Evolutionary conservation across 2,888 invertebrate genomes (phyloP), one percentile per base, ranked within the genome.

Genomic region (Eulithis testata): DNA sequence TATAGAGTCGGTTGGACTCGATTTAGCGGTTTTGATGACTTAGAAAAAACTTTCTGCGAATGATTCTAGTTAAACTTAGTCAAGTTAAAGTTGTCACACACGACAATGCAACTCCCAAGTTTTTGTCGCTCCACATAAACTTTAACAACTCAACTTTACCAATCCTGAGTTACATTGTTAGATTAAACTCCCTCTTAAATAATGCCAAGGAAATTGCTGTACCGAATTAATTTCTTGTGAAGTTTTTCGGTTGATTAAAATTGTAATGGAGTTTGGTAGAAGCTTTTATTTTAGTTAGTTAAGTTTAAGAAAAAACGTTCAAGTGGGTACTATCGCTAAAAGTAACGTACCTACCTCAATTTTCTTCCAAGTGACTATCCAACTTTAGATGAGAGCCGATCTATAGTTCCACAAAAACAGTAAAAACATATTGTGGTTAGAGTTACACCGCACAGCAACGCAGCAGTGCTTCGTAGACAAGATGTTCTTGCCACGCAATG

Each of bases 221-320:
- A 56, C 56, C 53, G 58, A 63, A 63, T 68, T 68, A 63, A 65
- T 65, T 57, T 62, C 52, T 63, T 65, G 56, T 55, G 40, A 63
- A 60, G 51, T 65, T 63, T 58, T 60, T 55, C 52, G 21, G 62
- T 65, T 65, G 67, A 64, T 67, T 67, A 67, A 63, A 64, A 67
- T 50, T 63, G 60, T 49, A 31, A 52, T 50, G 21, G 56, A 53
- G 37, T 53, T 37, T 53, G 14, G 11, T 3, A 43, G 49, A 43
- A 53, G 50, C 44, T 59, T 47, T 37, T 45, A n/a, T 53, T 21
- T 36, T 9, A 52, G 27, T 60, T 51, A 8, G 37, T 40, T 50
- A 36, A 54, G n/a, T 11, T 31, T 36, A 14, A 52, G 21, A 37
- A 51, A 51, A 44, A n/a, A 52, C 2, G 6, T 37, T 49, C 8